These are phyloP conservation scores for Peromyscus aztecus DNA, from an alignment of 2,797 vertebrate genomes.

Conservation along the genomic window DNA sequence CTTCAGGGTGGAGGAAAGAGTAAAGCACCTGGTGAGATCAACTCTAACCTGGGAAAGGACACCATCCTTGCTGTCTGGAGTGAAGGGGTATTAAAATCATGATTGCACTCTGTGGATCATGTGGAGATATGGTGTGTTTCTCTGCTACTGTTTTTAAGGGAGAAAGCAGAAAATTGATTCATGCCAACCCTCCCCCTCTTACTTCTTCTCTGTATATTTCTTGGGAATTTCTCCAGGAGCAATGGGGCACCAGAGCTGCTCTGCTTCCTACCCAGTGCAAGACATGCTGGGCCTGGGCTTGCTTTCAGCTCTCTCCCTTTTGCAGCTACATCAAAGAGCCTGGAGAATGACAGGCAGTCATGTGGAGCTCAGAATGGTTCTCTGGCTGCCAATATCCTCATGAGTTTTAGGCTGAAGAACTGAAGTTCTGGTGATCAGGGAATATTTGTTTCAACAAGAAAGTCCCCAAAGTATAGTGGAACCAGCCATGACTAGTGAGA, in stretches of 20 bases:
- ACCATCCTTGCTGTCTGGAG: background rate
- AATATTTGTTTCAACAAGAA: conserved; percentile 62
- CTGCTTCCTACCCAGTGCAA: background rate
- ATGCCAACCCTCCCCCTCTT: background rate
- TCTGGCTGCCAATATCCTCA: conserved; percentile 59
- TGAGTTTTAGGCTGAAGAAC: conserved; percentile 47
- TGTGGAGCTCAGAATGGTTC: conserved; percentile 55
- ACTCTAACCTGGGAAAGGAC: background rate
- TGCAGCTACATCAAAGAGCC: conserved; percentile 5
- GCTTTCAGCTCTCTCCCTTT: background rate
- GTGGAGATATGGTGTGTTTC: background rate
- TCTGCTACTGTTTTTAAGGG: background rate
- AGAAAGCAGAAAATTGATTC: background rate
- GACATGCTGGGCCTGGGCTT: background rate
- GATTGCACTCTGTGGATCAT: background rate
- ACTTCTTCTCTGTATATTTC: background rate
- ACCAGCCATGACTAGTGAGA: conserved; percentile 25
- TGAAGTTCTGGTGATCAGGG: conserved; percentile 56
- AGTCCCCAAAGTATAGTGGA: conserved; percentile 51
- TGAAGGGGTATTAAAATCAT: background rate
- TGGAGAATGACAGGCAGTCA: background rate
- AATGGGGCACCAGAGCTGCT: background rate
- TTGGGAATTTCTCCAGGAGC: conserved; percentile 35
- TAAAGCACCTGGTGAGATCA: background rate
- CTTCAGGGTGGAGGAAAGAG: background rate